These are phyloP conservation scores for Galleria mellonella DNA, from an alignment of 1,140 invertebrate species.

Conservation along the genomic window DNA sequence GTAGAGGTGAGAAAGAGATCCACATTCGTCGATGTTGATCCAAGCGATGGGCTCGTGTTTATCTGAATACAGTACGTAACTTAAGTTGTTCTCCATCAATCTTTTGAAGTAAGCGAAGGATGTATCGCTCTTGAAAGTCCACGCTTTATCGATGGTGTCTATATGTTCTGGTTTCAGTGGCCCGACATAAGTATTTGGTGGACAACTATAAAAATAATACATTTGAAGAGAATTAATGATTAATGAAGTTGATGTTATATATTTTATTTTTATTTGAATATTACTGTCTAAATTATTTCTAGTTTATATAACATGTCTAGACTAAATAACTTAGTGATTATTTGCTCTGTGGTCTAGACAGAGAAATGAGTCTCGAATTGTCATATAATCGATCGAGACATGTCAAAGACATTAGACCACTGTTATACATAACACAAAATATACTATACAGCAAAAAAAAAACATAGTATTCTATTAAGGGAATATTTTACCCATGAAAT, in stretches of 20 bases:
- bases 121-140: slow-evolving; percentile 17
- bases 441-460: too few species aligned
- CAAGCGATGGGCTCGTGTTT: slow-evolving; percentile 24
- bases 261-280: not conserved
- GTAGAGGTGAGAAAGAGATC: slow-evolving; percentile 26
- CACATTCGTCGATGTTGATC: slow-evolving; percentile 15
- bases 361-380: too few species aligned
- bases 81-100: slow-evolving; percentile 15
- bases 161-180: slow-evolving; percentile 20
- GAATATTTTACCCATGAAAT: too few species aligned
- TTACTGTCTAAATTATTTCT: too few species aligned
- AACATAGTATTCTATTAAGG: too few species aligned
- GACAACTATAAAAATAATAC: slow-evolving; percentile 11
- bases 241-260: not conserved
- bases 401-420: too few species aligned
- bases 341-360: too few species aligned
- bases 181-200: slow-evolving; percentile 20
- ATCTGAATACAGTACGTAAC: slow-evolving; percentile 23
- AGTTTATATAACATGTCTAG: too few species aligned
- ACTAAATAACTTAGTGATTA: too few species aligned
- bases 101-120: slow-evolving; percentile 16
- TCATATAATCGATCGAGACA: too few species aligned
- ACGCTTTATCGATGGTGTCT: slow-evolving; percentile 24
- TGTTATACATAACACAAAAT: too few species aligned
- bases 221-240: not conserved